A percentile compares a stretch with the other conserved stretches of the same genome.
Conservation (phyloP, 2,888 invertebrate species). For the Malacosoma neustria region DNA sequence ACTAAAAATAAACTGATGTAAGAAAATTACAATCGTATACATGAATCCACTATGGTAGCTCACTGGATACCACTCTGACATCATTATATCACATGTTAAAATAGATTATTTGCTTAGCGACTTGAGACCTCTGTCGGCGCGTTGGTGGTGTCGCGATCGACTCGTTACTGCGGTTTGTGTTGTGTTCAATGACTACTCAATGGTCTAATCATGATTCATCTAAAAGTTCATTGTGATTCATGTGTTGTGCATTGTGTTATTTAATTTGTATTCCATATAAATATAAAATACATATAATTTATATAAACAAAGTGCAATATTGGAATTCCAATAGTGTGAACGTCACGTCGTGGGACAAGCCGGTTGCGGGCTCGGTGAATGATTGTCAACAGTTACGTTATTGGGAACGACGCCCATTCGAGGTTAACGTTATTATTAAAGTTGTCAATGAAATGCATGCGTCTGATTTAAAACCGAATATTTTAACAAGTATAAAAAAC, state of each 20-base stretch:
- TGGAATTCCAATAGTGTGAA: constrained; percentile 40
- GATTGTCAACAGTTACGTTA: constrained; percentile 1
- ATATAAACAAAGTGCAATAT: constrained; percentile 31
- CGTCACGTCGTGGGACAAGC: constrained; percentile 6
- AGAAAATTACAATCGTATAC: constrained; percentile 67
- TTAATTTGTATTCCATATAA: constrained; percentile 15
- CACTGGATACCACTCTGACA: constrained; percentile 61
- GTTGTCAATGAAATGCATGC: neutral
- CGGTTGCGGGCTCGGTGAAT: neutral
- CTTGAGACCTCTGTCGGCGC: constrained; percentile 33
- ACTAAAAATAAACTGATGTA: constrained; percentile 67
- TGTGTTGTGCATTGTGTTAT: constrained; percentile 35
- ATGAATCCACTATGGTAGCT: constrained; percentile 57
- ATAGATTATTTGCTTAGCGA: constrained; percentile 62
- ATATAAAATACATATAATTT: constrained; percentile 24
- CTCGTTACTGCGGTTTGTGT: constrained; percentile 52
- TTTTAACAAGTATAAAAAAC: too few species aligned
- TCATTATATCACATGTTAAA: constrained; percentile 69
- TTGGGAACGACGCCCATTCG: neutral
- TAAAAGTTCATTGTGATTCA: constrained; percentile 60
- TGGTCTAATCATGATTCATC: constrained; percentile 59
- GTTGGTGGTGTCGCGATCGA: constrained; percentile 36
- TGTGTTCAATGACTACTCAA: constrained; percentile 56
- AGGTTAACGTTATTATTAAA: neutral
- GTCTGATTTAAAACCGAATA: too few species aligned